Evolutionary conservation across 1,140 invertebrate genomes (phyloP).

Genomic region (Lerema accius): DNA sequence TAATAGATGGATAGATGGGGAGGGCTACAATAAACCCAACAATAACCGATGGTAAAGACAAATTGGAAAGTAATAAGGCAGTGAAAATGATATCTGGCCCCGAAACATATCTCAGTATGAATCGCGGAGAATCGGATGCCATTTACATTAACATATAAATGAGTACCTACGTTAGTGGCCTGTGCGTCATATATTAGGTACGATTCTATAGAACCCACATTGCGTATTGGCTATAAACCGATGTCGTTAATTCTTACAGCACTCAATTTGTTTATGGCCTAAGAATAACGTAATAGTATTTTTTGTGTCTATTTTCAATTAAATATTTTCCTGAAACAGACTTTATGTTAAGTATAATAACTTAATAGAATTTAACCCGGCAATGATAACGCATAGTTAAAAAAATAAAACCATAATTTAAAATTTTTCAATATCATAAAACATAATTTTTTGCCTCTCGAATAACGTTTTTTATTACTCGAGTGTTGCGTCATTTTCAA

Average conservation of each 20-base stretch:
- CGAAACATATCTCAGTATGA: constrained; percentile 74
- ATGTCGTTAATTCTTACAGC: constrained; percentile 38
- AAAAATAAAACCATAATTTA: not conserved
- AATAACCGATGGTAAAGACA: constrained; percentile 78
- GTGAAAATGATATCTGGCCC: constrained; percentile 80
- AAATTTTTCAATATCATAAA: not conserved
- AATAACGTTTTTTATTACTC: not conserved
- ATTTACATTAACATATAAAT: constrained; percentile 81
- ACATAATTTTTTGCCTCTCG: constrained; percentile 1
- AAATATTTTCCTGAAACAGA: no score
- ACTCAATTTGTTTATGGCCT: constrained; percentile 17
- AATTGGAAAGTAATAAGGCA: constrained; percentile 82
- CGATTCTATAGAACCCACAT: constrained; percentile 44
- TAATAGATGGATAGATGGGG: constrained; percentile 56
- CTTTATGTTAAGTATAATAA: no score
- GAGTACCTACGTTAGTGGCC: constrained; percentile 79
- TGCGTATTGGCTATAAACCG: constrained; percentile 53
- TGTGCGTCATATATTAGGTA: constrained; percentile 51
- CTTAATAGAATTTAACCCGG: no score
- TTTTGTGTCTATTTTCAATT: no score
- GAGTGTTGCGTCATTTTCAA: not conserved
- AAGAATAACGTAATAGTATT: not conserved
- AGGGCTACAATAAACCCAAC: constrained; percentile 65
- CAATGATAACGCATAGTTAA: no score
- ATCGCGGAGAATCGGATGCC: constrained; percentile 67